A percentile compares a stretch with the other conserved stretches of the same genome.
phyloP scores from a whole-genome alignment of 2,888 invertebrate genomes.

The Mesopsocus fuscifrons region DNA sequence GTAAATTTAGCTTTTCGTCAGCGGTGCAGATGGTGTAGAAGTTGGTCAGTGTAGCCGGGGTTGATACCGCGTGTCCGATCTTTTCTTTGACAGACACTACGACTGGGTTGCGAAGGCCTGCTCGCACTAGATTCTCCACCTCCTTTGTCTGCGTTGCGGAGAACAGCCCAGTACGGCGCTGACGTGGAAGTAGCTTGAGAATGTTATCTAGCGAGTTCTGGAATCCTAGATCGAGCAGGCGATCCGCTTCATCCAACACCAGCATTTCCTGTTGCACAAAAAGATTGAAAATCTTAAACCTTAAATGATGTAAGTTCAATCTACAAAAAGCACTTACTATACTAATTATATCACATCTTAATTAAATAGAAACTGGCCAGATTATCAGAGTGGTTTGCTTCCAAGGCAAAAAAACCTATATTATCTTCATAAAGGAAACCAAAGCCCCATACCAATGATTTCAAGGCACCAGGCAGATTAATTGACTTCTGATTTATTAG shows the following conservation, averaged over 20 bases:
- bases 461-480: conserved; percentile 50
- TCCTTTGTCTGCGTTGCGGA: conserved; percentile 97
- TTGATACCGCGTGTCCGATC: conserved; percentile 18
- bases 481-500: conserved; percentile 47
- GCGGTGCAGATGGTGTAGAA: conserved; percentile 61
- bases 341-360: not conserved
- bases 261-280: conserved; percentile 63
- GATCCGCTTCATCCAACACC: conserved; percentile 92
- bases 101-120: conserved; percentile 86
- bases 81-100: conserved; percentile 79
- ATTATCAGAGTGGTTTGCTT: too few relatives aligned
- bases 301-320: not conserved
- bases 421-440: too few relatives aligned
- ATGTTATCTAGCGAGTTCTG: conserved; percentile 69
- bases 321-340: not conserved
- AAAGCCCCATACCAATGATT: conserved; percentile 59
- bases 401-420: too few relatives aligned
- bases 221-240: conserved; percentile 84
- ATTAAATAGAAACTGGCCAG: too few relatives aligned
- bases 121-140: conserved; percentile 73
- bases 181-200: conserved; percentile 75
- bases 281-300: conserved; percentile 6
- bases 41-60: conserved; percentile 34
- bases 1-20: conserved; percentile 58
- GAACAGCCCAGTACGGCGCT: conserved; percentile 91